Evolutionary conservation across 2,113 vertebrate genomes (phyloP).

Genomic region (Xiphias gladius): DNA sequence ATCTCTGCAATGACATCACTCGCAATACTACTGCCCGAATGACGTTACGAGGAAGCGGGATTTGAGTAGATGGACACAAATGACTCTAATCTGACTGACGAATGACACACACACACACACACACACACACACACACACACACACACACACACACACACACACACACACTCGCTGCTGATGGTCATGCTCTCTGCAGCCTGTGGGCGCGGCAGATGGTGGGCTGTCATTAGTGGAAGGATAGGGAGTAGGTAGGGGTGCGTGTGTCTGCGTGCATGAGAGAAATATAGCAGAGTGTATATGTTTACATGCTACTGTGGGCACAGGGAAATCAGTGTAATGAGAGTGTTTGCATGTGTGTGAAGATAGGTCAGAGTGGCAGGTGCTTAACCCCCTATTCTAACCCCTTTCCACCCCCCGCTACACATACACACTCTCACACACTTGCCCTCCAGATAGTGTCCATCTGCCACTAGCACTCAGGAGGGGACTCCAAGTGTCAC

Average conservation of each 20-base stretch:
- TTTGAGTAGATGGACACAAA: slow-evolving; percentile 59
- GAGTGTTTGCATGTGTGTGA: slow-evolving; percentile 34
- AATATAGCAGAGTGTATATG: background rate
- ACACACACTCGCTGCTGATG: slow-evolving; percentile 12
- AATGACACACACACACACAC: slow-evolving; percentile 41
- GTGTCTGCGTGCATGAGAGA: background rate
- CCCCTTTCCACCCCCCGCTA: background rate
- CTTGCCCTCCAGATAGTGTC: slow-evolving; percentile 26
- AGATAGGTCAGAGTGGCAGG: slow-evolving; percentile 46
- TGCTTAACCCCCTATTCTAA: slow-evolving; percentile 26
- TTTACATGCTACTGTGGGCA: slow-evolving; percentile 15
- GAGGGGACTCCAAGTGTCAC: slow-evolving; percentile 13
- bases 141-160: slow-evolving; percentile 34
- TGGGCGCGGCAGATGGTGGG: slow-evolving; percentile 80
- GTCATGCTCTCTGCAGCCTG: slow-evolving; percentile 54
- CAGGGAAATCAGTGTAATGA: slow-evolving; percentile 32
- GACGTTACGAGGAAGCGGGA: slow-evolving; percentile 48
- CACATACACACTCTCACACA: slow-evolving; percentile 30
- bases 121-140: slow-evolving; percentile 14
- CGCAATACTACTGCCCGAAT: background rate
- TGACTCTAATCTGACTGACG: slow-evolving; percentile 62
- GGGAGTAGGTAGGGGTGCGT: slow-evolving; percentile 22
- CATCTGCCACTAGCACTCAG: slow-evolving; percentile 61
- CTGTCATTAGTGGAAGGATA: slow-evolving; percentile 78
- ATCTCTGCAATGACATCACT: slow-evolving; percentile 54